Conservation (phyloP, 2,888 invertebrate genomes). For the Amphimallon solstitiale region DNA sequence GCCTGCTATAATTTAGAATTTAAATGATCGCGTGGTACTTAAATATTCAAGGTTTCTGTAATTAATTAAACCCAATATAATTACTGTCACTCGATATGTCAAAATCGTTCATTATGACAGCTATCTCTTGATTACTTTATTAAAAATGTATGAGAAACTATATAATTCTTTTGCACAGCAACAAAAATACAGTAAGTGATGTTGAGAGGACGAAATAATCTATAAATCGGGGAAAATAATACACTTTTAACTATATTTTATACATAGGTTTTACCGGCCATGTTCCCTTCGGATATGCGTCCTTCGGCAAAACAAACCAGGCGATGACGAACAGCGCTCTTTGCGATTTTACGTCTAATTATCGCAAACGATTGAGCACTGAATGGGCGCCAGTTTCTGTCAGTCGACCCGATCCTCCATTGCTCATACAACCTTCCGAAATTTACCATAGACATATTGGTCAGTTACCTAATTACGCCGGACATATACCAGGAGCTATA, state of each 20-base stretch:
- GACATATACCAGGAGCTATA: slow-evolving; percentile 79
- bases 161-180: slow-evolving; percentile 59
- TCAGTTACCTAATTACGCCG: slow-evolving; percentile 80
- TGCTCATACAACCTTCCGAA: slow-evolving; percentile 66
- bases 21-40: no score
- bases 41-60: no score
- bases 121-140: background rate
- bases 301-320: slow-evolving; percentile 73
- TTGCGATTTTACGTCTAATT: slow-evolving; percentile 79
- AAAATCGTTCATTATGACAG: background rate
- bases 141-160: slow-evolving; percentile 55
- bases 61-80: no score
- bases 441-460: slow-evolving; percentile 80
- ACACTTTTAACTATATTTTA: slow-evolving; percentile 1
- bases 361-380: slow-evolving; percentile 75
- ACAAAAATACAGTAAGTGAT: slow-evolving; percentile 52
- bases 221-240: background rate
- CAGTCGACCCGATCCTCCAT: slow-evolving; percentile 65
- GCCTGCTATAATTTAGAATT: no score
- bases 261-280: slow-evolving; percentile 72
- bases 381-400: slow-evolving; percentile 80
- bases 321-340: slow-evolving; percentile 76
- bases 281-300: slow-evolving; percentile 73
- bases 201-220: background rate
- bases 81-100: slow-evolving; percentile 14